phyloP scores from a whole-genome alignment of 2,113 vertebrate genomes.

The Cyanocitta stelleri region DNA sequence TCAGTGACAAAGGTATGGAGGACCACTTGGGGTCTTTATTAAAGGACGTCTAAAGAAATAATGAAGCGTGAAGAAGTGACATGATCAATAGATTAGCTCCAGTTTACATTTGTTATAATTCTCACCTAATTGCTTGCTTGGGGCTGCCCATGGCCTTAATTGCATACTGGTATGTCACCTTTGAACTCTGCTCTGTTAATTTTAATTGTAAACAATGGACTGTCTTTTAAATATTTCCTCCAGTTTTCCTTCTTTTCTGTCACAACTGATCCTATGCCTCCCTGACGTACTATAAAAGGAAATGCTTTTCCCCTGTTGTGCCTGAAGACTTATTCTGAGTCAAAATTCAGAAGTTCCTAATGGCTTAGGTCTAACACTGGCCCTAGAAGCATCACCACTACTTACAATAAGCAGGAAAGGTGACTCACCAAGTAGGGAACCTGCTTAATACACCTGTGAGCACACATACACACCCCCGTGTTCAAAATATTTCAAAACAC shows the following conservation, averaged over 20 bases:
- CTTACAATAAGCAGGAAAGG: background rate
- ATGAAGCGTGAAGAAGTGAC: background rate
- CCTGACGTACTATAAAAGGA: background rate
- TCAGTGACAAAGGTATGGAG: background rate
- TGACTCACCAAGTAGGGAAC: background rate
- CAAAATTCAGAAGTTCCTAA: background rate
- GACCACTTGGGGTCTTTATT: background rate
- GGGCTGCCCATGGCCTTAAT: conserved; percentile 7
- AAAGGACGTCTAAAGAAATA: background rate
- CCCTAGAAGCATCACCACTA: background rate
- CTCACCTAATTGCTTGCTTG: conserved; percentile 33
- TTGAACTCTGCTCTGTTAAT: conserved; percentile 39
- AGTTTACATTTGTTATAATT: conserved; percentile 43
- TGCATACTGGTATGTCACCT: conserved; percentile 38
- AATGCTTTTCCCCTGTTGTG: background rate
- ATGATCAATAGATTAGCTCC: conserved; percentile 21
- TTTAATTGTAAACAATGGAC: conserved; percentile 53
- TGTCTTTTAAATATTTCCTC: conserved; percentile 14
- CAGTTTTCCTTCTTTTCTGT: background rate
- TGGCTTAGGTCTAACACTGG: background rate
- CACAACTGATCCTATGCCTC: background rate
- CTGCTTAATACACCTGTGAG: background rate
- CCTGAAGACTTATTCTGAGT: background rate
- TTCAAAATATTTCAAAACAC: background rate
- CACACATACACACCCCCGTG: fast-evolving